Percentiles rank a stretch among this genome's conserved stretches.
Conservation (phyloP, 2,888 invertebrate genomes). For the Beris morrisii region DNA sequence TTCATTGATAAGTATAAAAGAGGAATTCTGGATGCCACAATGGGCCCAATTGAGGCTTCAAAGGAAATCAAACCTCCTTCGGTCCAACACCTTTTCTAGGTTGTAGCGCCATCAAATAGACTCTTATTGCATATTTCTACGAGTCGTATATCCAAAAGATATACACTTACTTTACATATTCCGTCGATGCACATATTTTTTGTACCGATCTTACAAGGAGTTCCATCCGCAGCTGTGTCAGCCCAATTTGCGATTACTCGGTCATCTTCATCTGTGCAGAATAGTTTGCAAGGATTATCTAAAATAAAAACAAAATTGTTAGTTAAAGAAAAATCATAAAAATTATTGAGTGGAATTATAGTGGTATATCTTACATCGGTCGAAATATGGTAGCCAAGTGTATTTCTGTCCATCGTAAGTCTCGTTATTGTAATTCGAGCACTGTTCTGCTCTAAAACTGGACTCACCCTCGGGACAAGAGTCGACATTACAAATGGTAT, state of each 20-base stretch:
- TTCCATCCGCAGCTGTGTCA: conserved; percentile 79
- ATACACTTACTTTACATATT: conserved; percentile 65
- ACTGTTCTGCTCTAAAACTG: conserved; percentile 76
- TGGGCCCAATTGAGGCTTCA: background rate
- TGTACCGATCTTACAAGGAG: conserved; percentile 79
- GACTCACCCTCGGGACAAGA: conserved; percentile 71
- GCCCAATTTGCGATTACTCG: conserved; percentile 74
- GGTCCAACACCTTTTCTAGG: no score
- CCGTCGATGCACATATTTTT: conserved; percentile 84
- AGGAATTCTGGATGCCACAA: background rate
- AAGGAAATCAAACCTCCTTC: background rate
- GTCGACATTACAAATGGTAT: conserved; percentile 79
- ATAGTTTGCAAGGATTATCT: conserved; percentile 79
- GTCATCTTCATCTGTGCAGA: conserved; percentile 76
- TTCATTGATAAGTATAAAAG: background rate
- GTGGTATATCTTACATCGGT: conserved; percentile 62
- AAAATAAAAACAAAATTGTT: conserved; percentile 40
- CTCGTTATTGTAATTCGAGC: conserved; percentile 69
- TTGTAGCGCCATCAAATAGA: no score
- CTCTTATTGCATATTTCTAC: no score
- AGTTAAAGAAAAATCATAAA: background rate
- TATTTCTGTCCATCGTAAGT: conserved; percentile 69
- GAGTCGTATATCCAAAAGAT: no score
- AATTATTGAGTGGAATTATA: conserved; percentile 6
- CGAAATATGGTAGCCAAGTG: conserved; percentile 73